A percentile compares a stretch with the other conserved stretches of the same genome.
phyloP scores from a whole-genome alignment of 2,113 vertebrate genomes.

The Parotia lawesii region DNA sequence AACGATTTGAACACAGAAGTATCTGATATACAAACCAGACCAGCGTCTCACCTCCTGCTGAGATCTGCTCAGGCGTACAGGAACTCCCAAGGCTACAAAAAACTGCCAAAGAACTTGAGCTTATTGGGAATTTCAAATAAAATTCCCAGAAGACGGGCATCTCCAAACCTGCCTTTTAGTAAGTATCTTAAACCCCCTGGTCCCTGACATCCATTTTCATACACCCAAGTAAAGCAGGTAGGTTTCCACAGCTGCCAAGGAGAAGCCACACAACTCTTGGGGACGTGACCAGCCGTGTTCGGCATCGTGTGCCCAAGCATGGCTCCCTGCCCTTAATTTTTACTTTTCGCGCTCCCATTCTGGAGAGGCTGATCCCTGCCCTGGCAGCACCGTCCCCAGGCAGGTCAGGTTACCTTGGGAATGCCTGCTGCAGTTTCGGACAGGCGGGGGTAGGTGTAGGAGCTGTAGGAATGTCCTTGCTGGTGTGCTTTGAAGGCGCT shows the following conservation, averaged over 20 bases:
- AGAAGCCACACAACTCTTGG: accelerated
- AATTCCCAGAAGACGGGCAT: background rate
- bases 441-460: slow-evolving; percentile 95
- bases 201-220: background rate
- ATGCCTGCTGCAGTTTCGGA: slow-evolving; percentile 85
- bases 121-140: background rate
- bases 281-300: accelerated
- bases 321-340: background rate
- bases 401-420: slow-evolving; percentile 81
- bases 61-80: accelerated
- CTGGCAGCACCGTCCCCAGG: background rate
- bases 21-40: background rate
- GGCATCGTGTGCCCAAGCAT: accelerated
- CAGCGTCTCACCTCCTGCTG: background rate
- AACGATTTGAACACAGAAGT: background rate
- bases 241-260: background rate
- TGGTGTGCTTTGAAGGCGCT: slow-evolving; percentile 86
- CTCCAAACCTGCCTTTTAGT: background rate
- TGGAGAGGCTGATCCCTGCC: background rate
- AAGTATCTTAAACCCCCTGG: background rate
- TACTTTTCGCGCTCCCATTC: background rate
- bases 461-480: slow-evolving; percentile 91
- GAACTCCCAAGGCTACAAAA: background rate
- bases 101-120: background rate
- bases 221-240: accelerated